A percentile compares a stretch with the other conserved stretches of the same genome.
phyloP scores from a whole-genome alignment of 2,113 vertebrate species.

The Tachycineta bicolor region DNA sequence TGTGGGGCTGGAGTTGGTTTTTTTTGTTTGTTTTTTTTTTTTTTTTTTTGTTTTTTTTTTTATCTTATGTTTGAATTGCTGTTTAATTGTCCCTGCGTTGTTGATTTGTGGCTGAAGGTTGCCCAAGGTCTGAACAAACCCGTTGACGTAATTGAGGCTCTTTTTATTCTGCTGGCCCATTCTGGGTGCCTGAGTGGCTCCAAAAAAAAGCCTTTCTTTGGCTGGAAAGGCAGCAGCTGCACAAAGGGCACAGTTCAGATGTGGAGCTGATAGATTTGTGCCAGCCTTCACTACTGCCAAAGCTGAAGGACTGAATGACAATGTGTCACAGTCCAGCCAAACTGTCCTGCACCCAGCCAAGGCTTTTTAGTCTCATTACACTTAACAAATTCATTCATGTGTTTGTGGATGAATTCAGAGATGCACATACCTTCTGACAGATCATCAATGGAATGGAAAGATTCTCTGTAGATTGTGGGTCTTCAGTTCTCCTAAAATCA shows the following conservation, averaged over 20 bases:
- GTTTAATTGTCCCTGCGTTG: not conserved
- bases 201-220: not conserved
- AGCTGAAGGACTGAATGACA: not conserved
- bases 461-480: not conserved
- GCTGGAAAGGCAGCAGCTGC: not conserved
- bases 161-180: not conserved
- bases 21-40: too few relatives aligned
- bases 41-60: too few relatives aligned
- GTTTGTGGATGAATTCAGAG: not conserved
- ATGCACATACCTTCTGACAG: not conserved
- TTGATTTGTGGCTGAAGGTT: not conserved
- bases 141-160: not conserved
- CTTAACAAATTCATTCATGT: fast-evolving
- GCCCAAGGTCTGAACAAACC: not conserved
- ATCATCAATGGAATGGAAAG: not conserved
- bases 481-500: not conserved
- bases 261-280: not conserved
- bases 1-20: not conserved
- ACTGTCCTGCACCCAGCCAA: not conserved
- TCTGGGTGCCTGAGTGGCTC: not conserved
- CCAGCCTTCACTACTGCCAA: not conserved
- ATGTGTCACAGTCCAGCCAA: not conserved
- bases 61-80: not conserved
- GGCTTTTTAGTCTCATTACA: not conserved
- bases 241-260: not conserved